Base-by-base conservation (phyloP, 2,888 invertebrate genomes). In the Eledona agricola region DNA sequence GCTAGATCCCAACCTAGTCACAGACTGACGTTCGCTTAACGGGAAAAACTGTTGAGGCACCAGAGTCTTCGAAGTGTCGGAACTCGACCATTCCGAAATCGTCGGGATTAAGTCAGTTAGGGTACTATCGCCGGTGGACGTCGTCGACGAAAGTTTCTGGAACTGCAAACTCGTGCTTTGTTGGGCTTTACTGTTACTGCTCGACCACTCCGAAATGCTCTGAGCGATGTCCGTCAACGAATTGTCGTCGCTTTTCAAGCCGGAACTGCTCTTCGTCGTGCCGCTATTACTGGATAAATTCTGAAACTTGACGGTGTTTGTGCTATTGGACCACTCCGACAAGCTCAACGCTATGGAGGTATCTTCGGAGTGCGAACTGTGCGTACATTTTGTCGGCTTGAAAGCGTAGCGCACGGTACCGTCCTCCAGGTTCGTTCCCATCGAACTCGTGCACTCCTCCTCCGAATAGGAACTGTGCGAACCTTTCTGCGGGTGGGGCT, bases 311-410 rank as follows among this genome's bases (percentile, higher is more conserved):
- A 91, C 91, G 0, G 91, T 91, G 61, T 89, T 91, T 0, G 90
- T 91, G 38, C 90, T 91, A 20, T 90, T 91, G 0, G 91, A 91
- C 90, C 91, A 92, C 68, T 93, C 92, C 1, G 91, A 91, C 66
- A 90, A 86, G 67, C 91, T 91, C 16, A 92, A 77, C 9, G 91
- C 91, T 71, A 91, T 87, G 0, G 92, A 92, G 0, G 92, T 92
- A 66, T 92, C 92, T 74, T 92, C 91, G 3, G 91, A 90, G 75
- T 90, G 90, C 0, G 90, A 88, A 64, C 90, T 88, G 61, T 90
- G 89, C 0, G 90, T 90, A 67, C 89, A 90, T 71, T 89, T 90
- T 66, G 89, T 88, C 54, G 86, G 89, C 63, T 89, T 89, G 10
- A 90, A 72, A 1, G 87, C 90, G 67, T 88, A 86, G 72, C 88